Percentiles rank a stretch among this genome's conserved stretches.
Conservation (phyloP, 1,140 invertebrate species). For the Aleiodes sp. region DNA sequence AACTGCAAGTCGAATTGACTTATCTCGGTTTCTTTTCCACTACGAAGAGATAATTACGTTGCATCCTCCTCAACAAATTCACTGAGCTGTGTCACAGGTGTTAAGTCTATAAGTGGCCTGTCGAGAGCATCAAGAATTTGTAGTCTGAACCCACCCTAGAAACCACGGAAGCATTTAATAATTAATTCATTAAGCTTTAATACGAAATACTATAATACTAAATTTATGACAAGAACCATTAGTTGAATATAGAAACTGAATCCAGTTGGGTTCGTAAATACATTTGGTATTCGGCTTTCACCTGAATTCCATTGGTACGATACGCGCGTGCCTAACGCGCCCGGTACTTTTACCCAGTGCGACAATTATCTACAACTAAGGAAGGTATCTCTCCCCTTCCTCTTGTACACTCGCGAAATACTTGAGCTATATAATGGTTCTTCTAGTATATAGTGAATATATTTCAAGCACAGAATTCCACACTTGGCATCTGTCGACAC, state of each 20-base stretch:
- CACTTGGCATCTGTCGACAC: neutral
- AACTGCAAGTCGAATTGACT: too few relatives aligned
- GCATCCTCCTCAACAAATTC: constrained; percentile 84
- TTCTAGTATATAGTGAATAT: neutral
- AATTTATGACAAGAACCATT: neutral
- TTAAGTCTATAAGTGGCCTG: constrained; percentile 83
- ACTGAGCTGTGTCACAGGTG: constrained; percentile 79
- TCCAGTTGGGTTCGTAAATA: neutral
- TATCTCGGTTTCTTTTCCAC: too few relatives aligned
- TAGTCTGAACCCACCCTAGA: constrained; percentile 86
- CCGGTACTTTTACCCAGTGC: constrained; percentile 15
- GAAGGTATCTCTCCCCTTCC: neutral
- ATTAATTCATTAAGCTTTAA: neutral
- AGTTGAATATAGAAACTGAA: neutral
- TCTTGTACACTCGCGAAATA: too few relatives aligned
- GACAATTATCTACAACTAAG: constrained; percentile 6
- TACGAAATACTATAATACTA: neutral
- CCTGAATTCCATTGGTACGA: constrained; percentile 30
- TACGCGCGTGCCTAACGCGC: constrained; percentile 33
- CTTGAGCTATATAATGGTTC: neutral
- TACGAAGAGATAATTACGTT: too few relatives aligned
- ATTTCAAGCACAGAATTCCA: neutral
- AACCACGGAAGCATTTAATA: constrained; percentile 24
- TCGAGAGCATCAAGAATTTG: constrained; percentile 85
- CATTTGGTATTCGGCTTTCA: constrained; percentile 31